Conservation (phyloP, 2,888 invertebrate species). For the Anorthoa munda region DNA sequence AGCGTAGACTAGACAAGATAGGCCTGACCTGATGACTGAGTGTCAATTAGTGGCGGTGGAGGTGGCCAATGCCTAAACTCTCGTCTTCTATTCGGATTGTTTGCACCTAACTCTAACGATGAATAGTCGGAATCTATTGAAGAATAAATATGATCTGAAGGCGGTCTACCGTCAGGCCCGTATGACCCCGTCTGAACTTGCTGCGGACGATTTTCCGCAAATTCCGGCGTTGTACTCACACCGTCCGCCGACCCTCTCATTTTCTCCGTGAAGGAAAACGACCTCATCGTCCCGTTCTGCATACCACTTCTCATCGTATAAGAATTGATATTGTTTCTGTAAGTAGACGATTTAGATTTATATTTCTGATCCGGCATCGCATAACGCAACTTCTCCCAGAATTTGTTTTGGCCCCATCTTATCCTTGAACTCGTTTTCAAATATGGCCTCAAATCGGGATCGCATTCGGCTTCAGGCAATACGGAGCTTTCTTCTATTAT, state of each 20-base stretch:
- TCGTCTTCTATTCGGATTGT: slow-evolving; percentile 85
- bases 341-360: slow-evolving; percentile 90
- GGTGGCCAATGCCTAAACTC: slow-evolving; percentile 88
- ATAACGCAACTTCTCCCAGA: slow-evolving; percentile 98
- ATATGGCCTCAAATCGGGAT: slow-evolving; percentile 96
- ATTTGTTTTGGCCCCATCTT: slow-evolving; percentile 97
- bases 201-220: slow-evolving; percentile 81
- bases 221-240: slow-evolving; percentile 93
- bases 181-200: slow-evolving; percentile 85
- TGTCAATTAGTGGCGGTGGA: slow-evolving; percentile 85
- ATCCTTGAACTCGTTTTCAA: slow-evolving; percentile 96
- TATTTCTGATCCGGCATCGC: slow-evolving; percentile 95
- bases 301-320: slow-evolving; percentile 93
- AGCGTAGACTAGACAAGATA: slow-evolving; percentile 89
- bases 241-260: slow-evolving; percentile 82
- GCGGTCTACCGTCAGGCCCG: slow-evolving; percentile 92
- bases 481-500: slow-evolving; percentile 96
- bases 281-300: slow-evolving; percentile 91
- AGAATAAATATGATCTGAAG: slow-evolving; percentile 97
- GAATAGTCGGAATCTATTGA: slow-evolving; percentile 97
- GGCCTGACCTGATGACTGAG: slow-evolving; percentile 88
- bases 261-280: slow-evolving; percentile 91
- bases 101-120: slow-evolving; percentile 93
- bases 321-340: slow-evolving; percentile 95
- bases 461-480: slow-evolving; percentile 95